phyloP scores from a whole-genome alignment of 2,113 vertebrate species.

The Myanophis thanlyinensis region DNA sequence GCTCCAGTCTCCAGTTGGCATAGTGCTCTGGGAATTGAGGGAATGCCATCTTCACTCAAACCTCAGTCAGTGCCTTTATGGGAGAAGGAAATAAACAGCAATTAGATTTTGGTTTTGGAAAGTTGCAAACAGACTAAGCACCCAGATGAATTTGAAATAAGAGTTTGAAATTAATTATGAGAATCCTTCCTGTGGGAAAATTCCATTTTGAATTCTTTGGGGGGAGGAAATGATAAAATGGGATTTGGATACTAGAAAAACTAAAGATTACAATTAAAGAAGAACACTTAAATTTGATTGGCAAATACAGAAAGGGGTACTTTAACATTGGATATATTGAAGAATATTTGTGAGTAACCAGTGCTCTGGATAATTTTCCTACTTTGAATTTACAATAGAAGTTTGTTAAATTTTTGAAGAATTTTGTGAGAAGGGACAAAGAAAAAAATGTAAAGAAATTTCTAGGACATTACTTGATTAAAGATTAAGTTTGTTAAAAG shows the following conservation, averaged over 20 bases:
- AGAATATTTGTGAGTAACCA: background rate
- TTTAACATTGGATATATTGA: background rate
- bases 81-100: background rate
- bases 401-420: too few species aligned
- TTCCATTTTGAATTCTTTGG: background rate
- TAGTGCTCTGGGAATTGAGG: background rate
- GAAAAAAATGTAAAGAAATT: too few species aligned
- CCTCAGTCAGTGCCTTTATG: background rate
- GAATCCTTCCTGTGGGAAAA: background rate
- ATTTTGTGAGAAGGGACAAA: too few species aligned
- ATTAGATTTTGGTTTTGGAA: background rate
- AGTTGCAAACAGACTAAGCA: background rate
- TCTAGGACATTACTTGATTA: too few species aligned
- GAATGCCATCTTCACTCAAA: background rate
- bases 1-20: background rate
- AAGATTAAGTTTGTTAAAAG: too few species aligned
- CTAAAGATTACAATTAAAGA: background rate
- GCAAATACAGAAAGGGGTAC: background rate
- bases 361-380: background rate
- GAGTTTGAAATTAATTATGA: background rate
- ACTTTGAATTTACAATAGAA: background rate
- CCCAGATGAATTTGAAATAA: background rate
- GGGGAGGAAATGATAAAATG: background rate
- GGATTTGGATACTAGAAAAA: background rate
- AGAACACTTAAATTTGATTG: background rate